phyloP scores from a whole-genome alignment of 2,113 vertebrate species.

The Tympanuchus pallidicinctus region DNA sequence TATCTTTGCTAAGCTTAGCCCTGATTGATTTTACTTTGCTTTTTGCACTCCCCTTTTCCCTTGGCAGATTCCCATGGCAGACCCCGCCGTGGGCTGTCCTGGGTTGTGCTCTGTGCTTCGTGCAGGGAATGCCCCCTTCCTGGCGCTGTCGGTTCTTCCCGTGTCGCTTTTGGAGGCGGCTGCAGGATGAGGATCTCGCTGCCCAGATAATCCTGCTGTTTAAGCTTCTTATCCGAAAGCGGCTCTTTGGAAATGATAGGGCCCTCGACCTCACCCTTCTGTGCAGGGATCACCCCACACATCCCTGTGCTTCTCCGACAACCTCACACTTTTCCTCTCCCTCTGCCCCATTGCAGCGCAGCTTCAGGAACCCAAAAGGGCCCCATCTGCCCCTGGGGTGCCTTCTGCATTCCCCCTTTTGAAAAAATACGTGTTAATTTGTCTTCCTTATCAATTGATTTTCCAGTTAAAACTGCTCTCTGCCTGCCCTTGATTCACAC shows the following conservation, averaged over 20 bases:
- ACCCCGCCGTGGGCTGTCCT: background rate
- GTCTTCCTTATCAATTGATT: conserved; percentile 54
- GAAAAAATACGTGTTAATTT: background rate
- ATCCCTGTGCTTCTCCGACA: rapidly evolving
- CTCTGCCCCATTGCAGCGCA: background rate
- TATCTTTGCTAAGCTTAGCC: background rate
- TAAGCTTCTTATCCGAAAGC: conserved; percentile 22
- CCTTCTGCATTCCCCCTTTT: background rate
- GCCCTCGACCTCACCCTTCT: background rate
- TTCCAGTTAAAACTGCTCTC: conserved; percentile 30
- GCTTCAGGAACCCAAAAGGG: rapidly evolving
- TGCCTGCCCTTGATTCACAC: conserved; percentile 49
- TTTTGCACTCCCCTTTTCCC: background rate
- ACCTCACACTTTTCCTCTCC: background rate
- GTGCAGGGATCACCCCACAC: background rate
- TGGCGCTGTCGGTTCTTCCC: rapidly evolving
- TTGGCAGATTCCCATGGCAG: background rate
- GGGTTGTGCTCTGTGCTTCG: background rate
- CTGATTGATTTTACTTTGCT: background rate
- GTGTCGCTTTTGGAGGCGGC: background rate
- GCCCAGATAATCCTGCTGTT: background rate
- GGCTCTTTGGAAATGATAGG: background rate
- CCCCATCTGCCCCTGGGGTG: background rate
- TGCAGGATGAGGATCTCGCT: background rate
- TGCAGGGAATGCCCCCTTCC: background rate